Conservation (phyloP, 2,888 invertebrate species). For the Leucophenga maculata region DNA sequence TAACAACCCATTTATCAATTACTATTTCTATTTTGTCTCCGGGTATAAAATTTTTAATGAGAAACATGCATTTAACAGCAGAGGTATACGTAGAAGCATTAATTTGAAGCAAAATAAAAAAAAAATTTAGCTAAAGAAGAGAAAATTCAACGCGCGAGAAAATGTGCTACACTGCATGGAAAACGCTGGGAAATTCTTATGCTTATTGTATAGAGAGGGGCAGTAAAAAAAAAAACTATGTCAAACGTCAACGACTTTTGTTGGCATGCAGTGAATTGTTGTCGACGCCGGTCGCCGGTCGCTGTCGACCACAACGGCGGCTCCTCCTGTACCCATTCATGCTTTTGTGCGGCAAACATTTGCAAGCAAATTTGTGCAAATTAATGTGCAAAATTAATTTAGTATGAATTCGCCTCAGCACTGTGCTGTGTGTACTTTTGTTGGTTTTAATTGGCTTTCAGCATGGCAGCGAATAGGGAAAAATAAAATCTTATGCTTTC, state of each 20-base stretch:
- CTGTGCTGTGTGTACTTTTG: no score
- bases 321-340: neutral
- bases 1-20: no score
- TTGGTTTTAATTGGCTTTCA: no score
- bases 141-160: constrained; percentile 42
- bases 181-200: constrained; percentile 13
- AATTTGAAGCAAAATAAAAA: constrained; percentile 9
- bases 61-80: no score
- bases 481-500: constrained; percentile 23
- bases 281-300: no score
- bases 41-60: no score
- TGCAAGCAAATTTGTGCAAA: constrained; percentile 57
- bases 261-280: neutral
- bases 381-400: constrained; percentile 59
- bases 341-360: no score
- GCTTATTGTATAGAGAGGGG: neutral
- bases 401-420: constrained; percentile 45
- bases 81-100: constrained; percentile 11
- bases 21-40: no score
- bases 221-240: constrained; percentile 41
- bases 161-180: constrained; percentile 47
- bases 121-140: constrained; percentile 39
- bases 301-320: no score
- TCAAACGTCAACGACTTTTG: constrained; percentile 59
- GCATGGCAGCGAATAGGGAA: no score